Conservation (phyloP, 2,888 invertebrate genomes). For the Pammene fasciana region DNA sequence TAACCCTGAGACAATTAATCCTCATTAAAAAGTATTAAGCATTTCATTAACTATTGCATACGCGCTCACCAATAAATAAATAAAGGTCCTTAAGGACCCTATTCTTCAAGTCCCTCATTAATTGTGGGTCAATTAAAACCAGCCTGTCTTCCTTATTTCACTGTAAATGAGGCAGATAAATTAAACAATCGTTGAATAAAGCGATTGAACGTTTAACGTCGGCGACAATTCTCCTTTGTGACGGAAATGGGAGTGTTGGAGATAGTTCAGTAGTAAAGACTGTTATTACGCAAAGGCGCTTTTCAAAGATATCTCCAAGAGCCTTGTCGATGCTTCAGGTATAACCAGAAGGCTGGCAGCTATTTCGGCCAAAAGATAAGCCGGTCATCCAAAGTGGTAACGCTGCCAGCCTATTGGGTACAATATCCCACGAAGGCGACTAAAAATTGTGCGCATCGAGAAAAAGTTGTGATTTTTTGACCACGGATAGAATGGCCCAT, state of each 20-base stretch:
- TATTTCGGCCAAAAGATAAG: too few relatives aligned
- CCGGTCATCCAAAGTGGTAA: too few relatives aligned
- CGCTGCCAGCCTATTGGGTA: too few relatives aligned
- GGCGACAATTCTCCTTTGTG: conserved; percentile 41
- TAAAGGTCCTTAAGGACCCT: conserved; percentile 28
- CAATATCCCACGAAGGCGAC: too few relatives aligned
- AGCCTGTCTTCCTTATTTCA: conserved; percentile 39
- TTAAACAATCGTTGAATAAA: conserved; percentile 40
- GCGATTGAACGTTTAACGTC: conserved; percentile 36
- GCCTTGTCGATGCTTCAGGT: too few relatives aligned
- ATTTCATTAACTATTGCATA: too few relatives aligned
- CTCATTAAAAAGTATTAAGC: neutral
- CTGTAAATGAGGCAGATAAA: conserved; percentile 38
- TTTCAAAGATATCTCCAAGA: too few relatives aligned
- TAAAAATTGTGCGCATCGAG: too few relatives aligned
- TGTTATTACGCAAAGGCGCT: neutral
- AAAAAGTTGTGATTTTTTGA: too few relatives aligned
- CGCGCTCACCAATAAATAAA: conserved; percentile 23
- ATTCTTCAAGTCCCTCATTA: conserved; percentile 37
- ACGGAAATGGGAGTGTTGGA: conserved; percentile 33
- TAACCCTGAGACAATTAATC: too few relatives aligned
- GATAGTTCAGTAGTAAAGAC: neutral
- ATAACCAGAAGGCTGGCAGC: too few relatives aligned
- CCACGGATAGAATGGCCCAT: too few relatives aligned
- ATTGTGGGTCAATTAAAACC: conserved; percentile 39